These are phyloP conservation scores for Heliconius sara DNA, from an alignment of 2,888 invertebrate genomes.

Conservation along the genomic window DNA sequence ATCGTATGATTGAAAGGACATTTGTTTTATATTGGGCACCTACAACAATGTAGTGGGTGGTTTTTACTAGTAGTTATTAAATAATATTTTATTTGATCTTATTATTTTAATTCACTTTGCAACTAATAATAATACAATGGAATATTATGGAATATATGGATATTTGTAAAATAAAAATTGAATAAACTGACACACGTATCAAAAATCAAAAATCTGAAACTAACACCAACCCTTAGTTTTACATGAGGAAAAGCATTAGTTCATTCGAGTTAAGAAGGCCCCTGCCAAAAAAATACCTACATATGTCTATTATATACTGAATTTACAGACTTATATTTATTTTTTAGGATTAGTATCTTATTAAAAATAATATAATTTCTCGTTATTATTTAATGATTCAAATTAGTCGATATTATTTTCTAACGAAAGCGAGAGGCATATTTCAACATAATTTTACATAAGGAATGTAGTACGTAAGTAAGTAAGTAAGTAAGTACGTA, in stretches of 20 bases:
- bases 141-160: neutral
- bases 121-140: neutral
- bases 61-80: constrained; percentile 11
- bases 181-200: no score
- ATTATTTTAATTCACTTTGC: neutral
- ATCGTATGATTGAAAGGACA: constrained; percentile 52
- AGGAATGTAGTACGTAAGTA: neutral
- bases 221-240: no score
- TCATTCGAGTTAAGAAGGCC: no score
- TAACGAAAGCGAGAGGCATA: neutral
- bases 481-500: no score
- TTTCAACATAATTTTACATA: neutral
- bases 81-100: neutral
- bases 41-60: neutral
- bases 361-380: neutral
- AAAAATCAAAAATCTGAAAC: no score
- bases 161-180: no score
- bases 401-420: neutral
- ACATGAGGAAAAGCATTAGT: no score
- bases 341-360: no score
- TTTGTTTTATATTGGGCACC: neutral
- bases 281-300: no score
- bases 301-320: neutral
- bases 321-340: no score
- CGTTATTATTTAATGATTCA: neutral